Conservation (phyloP, 2,113 vertebrate genomes). For the Micromys minutus region DNA sequence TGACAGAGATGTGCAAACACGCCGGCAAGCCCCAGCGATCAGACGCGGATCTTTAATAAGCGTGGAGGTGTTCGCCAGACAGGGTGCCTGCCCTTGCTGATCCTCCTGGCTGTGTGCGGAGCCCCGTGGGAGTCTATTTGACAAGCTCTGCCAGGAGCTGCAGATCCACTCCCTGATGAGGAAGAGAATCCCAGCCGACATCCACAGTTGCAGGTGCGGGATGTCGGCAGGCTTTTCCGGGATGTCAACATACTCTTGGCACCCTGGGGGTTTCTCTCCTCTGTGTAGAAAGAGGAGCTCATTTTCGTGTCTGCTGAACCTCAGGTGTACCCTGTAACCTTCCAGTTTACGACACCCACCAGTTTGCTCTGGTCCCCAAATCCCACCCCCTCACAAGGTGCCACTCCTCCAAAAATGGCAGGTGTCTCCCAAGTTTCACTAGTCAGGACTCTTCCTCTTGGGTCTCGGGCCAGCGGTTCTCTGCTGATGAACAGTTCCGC, state of each 20-base stretch:
- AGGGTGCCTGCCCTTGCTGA: neutral
- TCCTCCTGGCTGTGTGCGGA: neutral
- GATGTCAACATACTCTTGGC: neutral
- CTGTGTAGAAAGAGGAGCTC: neutral
- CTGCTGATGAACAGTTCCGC: neutral
- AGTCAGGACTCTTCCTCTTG: neutral
- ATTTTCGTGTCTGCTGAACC: neutral
- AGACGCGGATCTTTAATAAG: neutral
- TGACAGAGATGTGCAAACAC: slow-evolving; percentile 38
- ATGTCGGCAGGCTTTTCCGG: neutral
- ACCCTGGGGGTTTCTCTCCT: neutral
- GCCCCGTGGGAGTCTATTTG: slow-evolving; percentile 47
- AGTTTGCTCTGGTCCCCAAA: neutral
- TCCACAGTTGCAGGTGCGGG: neutral
- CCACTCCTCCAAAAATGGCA: no score
- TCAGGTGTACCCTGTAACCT: neutral
- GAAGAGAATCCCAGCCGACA: neutral
- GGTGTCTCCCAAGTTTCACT: neutral
- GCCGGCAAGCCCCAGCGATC: neutral
- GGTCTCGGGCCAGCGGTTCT: neutral
- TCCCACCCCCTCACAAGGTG: neutral
- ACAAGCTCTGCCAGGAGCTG: slow-evolving; percentile 11
- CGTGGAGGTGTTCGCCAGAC: neutral
- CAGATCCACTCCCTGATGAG: neutral
- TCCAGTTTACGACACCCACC: no score